Base-by-base conservation (phyloP, 2,113 vertebrate species). In the Morone saxatilis region DNA sequence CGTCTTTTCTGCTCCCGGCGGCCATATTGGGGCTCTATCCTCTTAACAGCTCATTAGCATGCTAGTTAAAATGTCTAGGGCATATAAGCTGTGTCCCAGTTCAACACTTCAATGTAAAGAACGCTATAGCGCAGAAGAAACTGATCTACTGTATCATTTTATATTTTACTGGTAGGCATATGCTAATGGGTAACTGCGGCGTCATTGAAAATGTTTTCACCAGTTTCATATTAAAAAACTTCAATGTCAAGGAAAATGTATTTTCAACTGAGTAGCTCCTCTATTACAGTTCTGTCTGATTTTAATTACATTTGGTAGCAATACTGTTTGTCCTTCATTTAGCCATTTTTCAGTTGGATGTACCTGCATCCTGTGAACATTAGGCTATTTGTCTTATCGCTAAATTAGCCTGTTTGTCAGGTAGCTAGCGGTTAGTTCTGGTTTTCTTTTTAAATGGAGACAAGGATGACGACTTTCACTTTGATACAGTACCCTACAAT, bases 41-140 rank as follows among this genome's bases (percentile, higher is more conserved):
- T 74, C 22, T 62, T 48, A 63, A 43, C 40, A 51, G 53, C 60
- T 77, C 11, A 48, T 72, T 57, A 41, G 47, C 67, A 67, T 61
- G 43, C 36, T 12, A 6, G 22, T 45, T 38, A 31, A 7, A 11
- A 7, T n/a, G 22, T 50, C 60, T 6, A 51, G 17, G 22, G 48
- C 5, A 25, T 17, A 22, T 72, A 4, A 9, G 5, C 41, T 59
- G 31, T 8, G 51, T 60, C 36, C 66, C n/a, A 62, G 1, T 17
- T 61, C 38, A 8, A 53, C 43, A 61, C 4, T 51, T 72, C 22
- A 43, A 47, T 62, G 6, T 40, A 43, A 36, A 69, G 47, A 19
- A 22, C 12, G 4, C 9, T 22, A 12, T 5, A 16, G 4, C n/a
- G 22, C 36, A 40, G 19, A 7, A 12, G 10, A 54, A 13, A 43